Conservation (phyloP, 2,888 invertebrate genomes). For the Ophioninae sp. region DNA sequence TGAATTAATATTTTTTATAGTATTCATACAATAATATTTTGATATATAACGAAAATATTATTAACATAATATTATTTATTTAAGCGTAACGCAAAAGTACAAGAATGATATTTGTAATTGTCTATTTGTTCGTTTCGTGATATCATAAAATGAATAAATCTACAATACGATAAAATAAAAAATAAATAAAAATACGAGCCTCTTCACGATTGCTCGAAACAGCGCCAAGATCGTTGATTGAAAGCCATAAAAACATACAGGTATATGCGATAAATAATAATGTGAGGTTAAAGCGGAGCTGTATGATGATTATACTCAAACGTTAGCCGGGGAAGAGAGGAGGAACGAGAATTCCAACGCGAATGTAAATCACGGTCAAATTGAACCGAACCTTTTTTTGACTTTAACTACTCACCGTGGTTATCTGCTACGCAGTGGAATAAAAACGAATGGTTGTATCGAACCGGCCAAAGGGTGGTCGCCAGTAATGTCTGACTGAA, state of each 20-base stretch:
- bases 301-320: constrained; percentile 18
- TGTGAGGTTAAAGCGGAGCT: constrained; percentile 6
- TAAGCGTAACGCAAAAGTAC: too few relatives aligned
- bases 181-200: constrained; percentile 31
- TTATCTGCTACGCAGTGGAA: constrained; percentile 46
- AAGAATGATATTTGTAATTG: too few relatives aligned
- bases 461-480: constrained; percentile 7
- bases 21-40: too few relatives aligned
- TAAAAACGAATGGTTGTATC: constrained; percentile 8
- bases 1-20: too few relatives aligned
- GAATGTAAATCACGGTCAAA: constrained; percentile 59
- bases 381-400: constrained; percentile 59
- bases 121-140: too few relatives aligned
- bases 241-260: constrained; percentile 49
- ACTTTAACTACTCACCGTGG: constrained; percentile 53
- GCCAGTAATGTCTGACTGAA: background rate
- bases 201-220: constrained; percentile 55
- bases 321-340: background rate
- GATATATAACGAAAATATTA: too few relatives aligned
- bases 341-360: constrained; percentile 22
- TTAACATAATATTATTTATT: too few relatives aligned
- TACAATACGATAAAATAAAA: background rate
- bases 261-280: constrained; percentile 21
- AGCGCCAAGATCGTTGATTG: constrained; percentile 48
- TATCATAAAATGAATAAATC: too few relatives aligned